Evolutionary conservation across 2,797 vertebrate genomes (phyloP).

Genomic region (Picus viridis): DNA sequence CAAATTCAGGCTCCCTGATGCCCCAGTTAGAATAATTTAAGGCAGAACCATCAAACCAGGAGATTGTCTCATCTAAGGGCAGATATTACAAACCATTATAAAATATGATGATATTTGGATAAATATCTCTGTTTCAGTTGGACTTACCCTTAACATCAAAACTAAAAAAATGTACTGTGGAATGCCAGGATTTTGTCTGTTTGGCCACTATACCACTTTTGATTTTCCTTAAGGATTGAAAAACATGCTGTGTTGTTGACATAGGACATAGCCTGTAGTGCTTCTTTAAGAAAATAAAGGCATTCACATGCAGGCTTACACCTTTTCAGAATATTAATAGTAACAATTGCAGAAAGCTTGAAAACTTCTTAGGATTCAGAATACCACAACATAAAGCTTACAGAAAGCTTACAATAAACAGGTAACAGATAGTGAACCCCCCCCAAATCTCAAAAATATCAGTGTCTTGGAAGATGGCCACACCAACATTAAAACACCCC

Average conservation of each 20-base stretch:
- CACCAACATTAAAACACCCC: background rate
- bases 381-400: background rate
- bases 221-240: background rate
- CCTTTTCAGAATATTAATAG: background rate
- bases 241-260: background rate
- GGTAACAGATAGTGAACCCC: background rate
- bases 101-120: background rate
- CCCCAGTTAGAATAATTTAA: constrained; percentile 89
- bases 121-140: background rate
- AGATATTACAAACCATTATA: constrained; percentile 8
- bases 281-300: background rate
- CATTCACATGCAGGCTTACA: background rate
- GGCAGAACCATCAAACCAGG: constrained; percentile 87
- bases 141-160: background rate
- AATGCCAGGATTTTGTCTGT: background rate
- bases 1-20: constrained; percentile 80
- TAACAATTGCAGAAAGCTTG: background rate
- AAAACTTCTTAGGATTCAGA: background rate
- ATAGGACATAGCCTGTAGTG: background rate
- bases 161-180: background rate
- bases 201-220: background rate
- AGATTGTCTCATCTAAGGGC: constrained; percentile 80
- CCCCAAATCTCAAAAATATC: background rate
- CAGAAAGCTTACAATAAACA: background rate
- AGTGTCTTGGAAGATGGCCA: background rate